Evolutionary conservation across 2,113 vertebrate genomes (phyloP).

Genomic region (Rhineura floridana): DNA sequence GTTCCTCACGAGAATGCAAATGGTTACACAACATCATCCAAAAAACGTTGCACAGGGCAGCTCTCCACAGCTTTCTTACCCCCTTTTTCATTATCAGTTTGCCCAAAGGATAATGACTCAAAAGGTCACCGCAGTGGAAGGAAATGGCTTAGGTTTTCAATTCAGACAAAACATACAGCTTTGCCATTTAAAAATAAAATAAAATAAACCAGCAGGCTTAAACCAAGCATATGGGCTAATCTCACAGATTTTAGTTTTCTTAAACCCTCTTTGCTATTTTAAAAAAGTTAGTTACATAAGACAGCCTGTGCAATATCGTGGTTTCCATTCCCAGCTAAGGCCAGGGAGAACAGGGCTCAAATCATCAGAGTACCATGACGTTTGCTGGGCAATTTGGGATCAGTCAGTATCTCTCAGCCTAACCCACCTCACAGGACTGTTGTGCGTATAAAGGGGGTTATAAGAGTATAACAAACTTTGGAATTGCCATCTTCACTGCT

Average conservation of each 20-base stretch:
- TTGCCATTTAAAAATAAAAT: conserved; percentile 74
- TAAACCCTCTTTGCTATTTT: conserved; percentile 72
- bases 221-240: conserved; percentile 70
- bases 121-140: conserved; percentile 61
- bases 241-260: conserved; percentile 71
- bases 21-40: background rate
- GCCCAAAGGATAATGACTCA: conserved; percentile 61
- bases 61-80: conserved; percentile 27
- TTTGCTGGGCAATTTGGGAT: background rate
- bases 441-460: too few species aligned
- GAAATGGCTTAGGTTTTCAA: conserved; percentile 69
- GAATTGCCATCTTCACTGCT: too few species aligned
- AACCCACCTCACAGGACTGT: too few species aligned
- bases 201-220: conserved; percentile 65
- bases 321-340: conserved; percentile 74
- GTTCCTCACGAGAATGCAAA: conserved; percentile 29
- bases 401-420: too few species aligned
- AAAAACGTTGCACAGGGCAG: too few species aligned
- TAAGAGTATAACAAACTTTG: too few species aligned
- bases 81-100: conserved; percentile 49
- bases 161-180: conserved; percentile 67
- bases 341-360: too few species aligned
- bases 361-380: background rate
- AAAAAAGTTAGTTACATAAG: conserved; percentile 82
- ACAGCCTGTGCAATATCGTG: conserved; percentile 78